Conservation (phyloP, 2,888 invertebrate genomes). For the Chalcis sispes region DNA sequence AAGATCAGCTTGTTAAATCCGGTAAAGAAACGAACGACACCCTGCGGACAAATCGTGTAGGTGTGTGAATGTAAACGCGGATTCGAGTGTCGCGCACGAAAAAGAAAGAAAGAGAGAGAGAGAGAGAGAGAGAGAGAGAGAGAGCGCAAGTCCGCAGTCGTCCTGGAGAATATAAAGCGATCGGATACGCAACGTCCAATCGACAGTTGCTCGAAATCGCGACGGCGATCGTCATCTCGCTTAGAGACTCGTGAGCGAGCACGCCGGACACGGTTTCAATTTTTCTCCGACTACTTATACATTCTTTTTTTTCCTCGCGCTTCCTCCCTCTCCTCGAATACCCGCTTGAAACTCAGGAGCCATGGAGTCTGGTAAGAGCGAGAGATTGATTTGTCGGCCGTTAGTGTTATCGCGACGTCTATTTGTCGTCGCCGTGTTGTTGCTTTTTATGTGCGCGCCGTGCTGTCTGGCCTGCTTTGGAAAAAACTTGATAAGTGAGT, state of each 20-base stretch:
- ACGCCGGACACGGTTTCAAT: neutral
- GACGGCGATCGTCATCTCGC: slow-evolving; percentile 20
- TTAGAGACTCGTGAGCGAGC: neutral
- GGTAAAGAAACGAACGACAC: too few species aligned
- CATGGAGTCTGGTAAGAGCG: too few species aligned
- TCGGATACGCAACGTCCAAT: slow-evolving; percentile 24
- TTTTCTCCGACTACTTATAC: neutral
- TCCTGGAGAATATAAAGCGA: slow-evolving; percentile 52
- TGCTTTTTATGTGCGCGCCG: slow-evolving; percentile 16
- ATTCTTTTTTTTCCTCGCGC: neutral
- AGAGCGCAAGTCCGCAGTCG: slow-evolving; percentile 6
- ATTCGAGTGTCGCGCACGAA: too few species aligned
- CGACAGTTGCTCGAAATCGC: slow-evolving; percentile 52
- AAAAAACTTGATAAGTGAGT: slow-evolving; percentile 53
- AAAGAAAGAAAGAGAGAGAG: too few species aligned
- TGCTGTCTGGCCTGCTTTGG: slow-evolving; percentile 52
- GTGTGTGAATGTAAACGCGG: too few species aligned
- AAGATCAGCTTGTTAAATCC: too few species aligned
- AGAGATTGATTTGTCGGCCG: neutral
- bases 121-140: neutral
- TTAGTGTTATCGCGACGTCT: neutral
- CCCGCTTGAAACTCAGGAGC: too few species aligned
- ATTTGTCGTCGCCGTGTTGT: neutral
- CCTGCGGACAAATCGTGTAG: too few species aligned
- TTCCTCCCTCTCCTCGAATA: neutral